Base-by-base conservation (phyloP, 2,888 invertebrate species). In the Theristus sp. region DNA sequence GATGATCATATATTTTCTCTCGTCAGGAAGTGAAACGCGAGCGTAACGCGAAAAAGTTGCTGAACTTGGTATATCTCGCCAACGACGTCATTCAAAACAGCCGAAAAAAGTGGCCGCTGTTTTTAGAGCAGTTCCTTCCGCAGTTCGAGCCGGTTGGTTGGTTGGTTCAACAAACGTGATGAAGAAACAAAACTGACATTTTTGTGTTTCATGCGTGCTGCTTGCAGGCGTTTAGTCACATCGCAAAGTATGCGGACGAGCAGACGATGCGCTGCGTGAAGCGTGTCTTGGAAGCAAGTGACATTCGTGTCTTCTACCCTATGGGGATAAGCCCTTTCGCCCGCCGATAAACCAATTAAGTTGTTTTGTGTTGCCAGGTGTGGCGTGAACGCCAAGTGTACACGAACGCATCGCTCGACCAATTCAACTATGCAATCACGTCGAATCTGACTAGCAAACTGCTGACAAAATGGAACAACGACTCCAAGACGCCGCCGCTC, bases 31-130 rank as follows among this genome's bases (percentile, higher is more conserved):
- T 65, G 20, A 47, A 55, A 13, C 28, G 55, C 49, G 62, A 64
- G 56, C 49, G 59, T n/a, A 17, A 54, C 2, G 38, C 59, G 1
- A 56, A 59, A 26, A 31, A 57, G n/a, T 27, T 64, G 73, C 78
- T 96, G 60, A 91, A 88, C 26, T 89, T 89, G 70, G 86, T 96
- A 84, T 96, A 94, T 76, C 80, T 96, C 69, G 94, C 94, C n/a
- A 96, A 96, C 80, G 96, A 98, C 80, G 93, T 98, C 31, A 91
- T 98, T 69, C 98, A 99, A 75, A 98, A 96, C 72, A 89, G 93
- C 74, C 87, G 89, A 75, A 96, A 93, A 76, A 94, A 94, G 75
- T 93, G 91, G 0, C 90, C 91, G 0, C 93, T 96, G 75, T 96
- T 78, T 66, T 69, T 73, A 53, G 84, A 84, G 73, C 89, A 88